Base-by-base conservation (phyloP, 53 echinoderm and acorn worm species). In the Mesocentrotus franciscanus region DNA sequence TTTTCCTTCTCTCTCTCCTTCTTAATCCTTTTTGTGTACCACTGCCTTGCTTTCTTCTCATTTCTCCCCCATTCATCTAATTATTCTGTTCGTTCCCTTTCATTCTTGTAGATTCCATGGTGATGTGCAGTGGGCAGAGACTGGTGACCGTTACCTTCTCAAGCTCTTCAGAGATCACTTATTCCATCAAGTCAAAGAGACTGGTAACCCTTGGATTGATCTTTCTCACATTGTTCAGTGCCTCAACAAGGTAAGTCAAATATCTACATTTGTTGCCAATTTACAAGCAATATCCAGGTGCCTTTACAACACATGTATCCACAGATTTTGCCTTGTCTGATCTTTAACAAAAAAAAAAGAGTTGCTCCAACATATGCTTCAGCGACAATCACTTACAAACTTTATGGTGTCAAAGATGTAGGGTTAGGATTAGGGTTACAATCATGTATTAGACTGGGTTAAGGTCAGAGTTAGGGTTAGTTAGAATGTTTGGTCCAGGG, bases 191-290 rank as follows among this genome's bases (percentile, higher is more conserved):
- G 98, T 99, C 26, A 97, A 97, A 22, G 97, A 96, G 60, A 96
- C 96, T 26, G 97, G 97, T 60, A 95, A 97, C 18, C 98, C 99
- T 4, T 99, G 99, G 99, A 96, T 98, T 60, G 97, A 99, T 87
- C 96, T 99, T 74, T 97, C 99, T 68, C 99, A 99, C 95, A 98
- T 99, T 85, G 97, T 98, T 60, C 97, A 99, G 96, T 98, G 97
- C 83, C 94, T 99, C 74, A 99, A 99, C 79, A 99, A 99, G 99
- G 99, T 99, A 79, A 32, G 61, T 60, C 60, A 20, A 74, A 14
- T 22, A 34, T 79, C 81, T 2, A 6, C 49, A 5, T 6, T 0
- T 49, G 49, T 49, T 49, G 49, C 49, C 49, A 49, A 49, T 49
- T 49, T 49, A 49, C 49, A 49, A 49, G 49, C 49, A 49, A 49